Evolutionary conservation across 2,888 invertebrate species (phyloP), one percentile per base, ranked within the genome.

Genomic region (Lumbricus terrestris): DNA sequence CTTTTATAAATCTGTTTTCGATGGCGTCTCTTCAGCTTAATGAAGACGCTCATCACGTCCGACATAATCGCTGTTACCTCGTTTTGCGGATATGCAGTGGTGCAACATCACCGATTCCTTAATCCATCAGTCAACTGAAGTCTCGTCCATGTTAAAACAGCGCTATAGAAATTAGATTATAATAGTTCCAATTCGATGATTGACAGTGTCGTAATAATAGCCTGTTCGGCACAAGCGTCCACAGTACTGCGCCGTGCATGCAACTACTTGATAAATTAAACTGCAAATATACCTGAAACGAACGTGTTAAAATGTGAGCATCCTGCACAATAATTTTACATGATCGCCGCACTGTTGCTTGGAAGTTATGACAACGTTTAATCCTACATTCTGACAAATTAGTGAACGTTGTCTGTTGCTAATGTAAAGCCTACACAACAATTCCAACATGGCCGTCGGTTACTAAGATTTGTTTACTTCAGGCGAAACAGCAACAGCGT

Each of bases 351-450:
- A 69, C n/a, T 69, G n/a, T n/a, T 69, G 8, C n/a, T 69, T n/a
- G n/a, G 69, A 69, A 69, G n/a, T 69, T 69, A 69, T 69, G 69
- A n/a, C n/a, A 69, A 69, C n/a, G n/a, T 29, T n/a, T 13, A n/a
- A n/a, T 69, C 69, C 69, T n/a, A 69, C 69, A 69, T 85, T 85
- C 34, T 85, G 85, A 34, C 85, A 85, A 37, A 85, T 85, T 69
- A 85, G n/a, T 37, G 37, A 85, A 85, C 16, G 20, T 35, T 35
- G 34, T 85, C 85, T 85, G 85, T 85, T 85, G 85, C 85, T 85
- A 85, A 85, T 85, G 85, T 85, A 85, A 85, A 85, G 35, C 35
- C 34, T 85, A 85, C 29, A 85, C 34, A 69, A 69, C 29, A n/a
- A 69, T 69, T 69, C 69, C 69, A 69, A 69, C 69, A 69, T 69